Percentiles rank a stretch among this genome's conserved stretches.
These are phyloP conservation scores for Pipistrellus pygmaeus DNA, from an alignment of 2,797 vertebrate genomes.

Conservation along the genomic window DNA sequence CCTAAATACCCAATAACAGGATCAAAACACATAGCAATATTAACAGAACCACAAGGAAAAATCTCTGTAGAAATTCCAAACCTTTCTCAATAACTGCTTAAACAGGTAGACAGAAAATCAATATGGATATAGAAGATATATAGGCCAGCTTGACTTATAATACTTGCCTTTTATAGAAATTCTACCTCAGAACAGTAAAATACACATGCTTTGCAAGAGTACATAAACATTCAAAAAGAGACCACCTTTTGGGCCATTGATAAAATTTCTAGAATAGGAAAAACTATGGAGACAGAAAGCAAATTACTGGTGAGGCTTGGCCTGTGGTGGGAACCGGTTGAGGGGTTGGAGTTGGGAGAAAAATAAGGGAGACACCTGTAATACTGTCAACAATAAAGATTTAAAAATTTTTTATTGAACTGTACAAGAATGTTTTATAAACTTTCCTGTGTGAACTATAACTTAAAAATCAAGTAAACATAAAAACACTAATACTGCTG, in stretches of 20 bases:
- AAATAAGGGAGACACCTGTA: no score
- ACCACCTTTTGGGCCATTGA: neutral
- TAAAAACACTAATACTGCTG: neutral
- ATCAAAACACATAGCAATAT: neutral
- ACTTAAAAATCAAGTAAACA: constrained; percentile 42
- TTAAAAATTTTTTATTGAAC: no score
- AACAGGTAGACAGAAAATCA: constrained; percentile 8
- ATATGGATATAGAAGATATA: neutral
- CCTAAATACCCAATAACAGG: neutral
- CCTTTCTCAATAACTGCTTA: neutral
- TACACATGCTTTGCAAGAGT: neutral
- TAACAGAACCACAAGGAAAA: neutral
- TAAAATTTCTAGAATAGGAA: constrained; percentile 3
- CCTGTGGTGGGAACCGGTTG: no score
- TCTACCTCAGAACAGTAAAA: neutral
- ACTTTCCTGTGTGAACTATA: neutral
- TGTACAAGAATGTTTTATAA: no score
- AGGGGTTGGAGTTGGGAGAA: no score
- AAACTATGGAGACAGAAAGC: neutral
- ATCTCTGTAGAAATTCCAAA: neutral
- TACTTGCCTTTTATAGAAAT: neutral
- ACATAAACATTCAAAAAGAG: neutral
- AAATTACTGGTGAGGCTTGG: neutral
- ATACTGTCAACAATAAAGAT: no score
- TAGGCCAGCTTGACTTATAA: neutral